Evolutionary conservation across 2,888 invertebrate genomes (phyloP).

Genomic region (Trimorus sp.): DNA sequence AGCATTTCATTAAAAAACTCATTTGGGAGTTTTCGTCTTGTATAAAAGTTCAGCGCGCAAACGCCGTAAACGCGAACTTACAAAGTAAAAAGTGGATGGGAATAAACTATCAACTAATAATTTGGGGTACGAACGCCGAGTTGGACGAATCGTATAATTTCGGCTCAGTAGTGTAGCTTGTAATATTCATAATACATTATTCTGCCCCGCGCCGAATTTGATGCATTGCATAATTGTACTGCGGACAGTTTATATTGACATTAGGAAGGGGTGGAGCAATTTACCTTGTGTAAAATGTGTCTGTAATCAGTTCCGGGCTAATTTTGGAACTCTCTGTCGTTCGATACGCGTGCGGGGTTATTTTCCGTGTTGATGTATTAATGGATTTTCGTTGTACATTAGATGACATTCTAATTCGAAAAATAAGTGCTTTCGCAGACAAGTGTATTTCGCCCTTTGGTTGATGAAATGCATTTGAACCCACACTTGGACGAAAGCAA

Average conservation of each 20-base stretch:
- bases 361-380: too few relatives aligned
- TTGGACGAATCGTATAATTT: conserved; percentile 19
- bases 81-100: conserved; percentile 23
- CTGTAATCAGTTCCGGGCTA: too few relatives aligned
- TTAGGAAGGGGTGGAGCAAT: background rate
- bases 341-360: too few relatives aligned
- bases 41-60: conserved; percentile 16
- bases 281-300: too few relatives aligned
- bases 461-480: too few relatives aligned
- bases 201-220: conserved; percentile 7
- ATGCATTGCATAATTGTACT: conserved; percentile 1
- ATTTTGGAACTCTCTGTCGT: too few relatives aligned
- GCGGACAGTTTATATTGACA: background rate
- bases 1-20: conserved; percentile 54
- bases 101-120: conserved; percentile 34
- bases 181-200: conserved; percentile 22
- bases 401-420: too few relatives aligned
- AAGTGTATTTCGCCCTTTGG: too few relatives aligned
- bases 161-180: conserved; percentile 16
- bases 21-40: conserved; percentile 40
- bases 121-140: background rate
- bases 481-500: too few relatives aligned
- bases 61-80: conserved; percentile 19
- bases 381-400: too few relatives aligned
- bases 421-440: too few relatives aligned